These are phyloP conservation scores for Antheraea assamensis DNA, from an alignment of 2,888 invertebrate species.

Conservation along the genomic window DNA sequence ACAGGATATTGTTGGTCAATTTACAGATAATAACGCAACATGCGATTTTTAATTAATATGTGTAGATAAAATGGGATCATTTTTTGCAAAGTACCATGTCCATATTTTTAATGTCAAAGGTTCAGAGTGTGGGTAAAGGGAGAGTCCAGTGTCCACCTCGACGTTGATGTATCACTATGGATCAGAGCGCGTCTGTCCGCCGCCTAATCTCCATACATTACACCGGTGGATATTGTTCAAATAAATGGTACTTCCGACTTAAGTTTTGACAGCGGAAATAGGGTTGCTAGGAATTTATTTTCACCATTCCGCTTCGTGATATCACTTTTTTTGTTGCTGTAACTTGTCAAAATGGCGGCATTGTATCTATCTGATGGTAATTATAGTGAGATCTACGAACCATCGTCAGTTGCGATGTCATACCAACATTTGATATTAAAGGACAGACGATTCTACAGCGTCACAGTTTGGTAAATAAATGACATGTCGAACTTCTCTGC, in stretches of 20 bases:
- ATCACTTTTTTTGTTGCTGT: too few relatives aligned
- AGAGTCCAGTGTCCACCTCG: slow-evolving; percentile 72
- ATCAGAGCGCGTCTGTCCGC: slow-evolving; percentile 79
- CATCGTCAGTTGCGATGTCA: too few relatives aligned
- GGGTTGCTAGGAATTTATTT: slow-evolving; percentile 32
- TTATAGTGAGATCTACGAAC: too few relatives aligned
- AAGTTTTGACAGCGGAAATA: slow-evolving; percentile 60
- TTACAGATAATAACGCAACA: neutral
- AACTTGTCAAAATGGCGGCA: too few relatives aligned
- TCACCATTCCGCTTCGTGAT: neutral
- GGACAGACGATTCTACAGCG: too few relatives aligned
- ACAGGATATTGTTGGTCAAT: neutral
- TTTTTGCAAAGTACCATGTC: slow-evolving; percentile 36
- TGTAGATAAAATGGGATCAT: neutral
- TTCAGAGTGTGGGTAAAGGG: slow-evolving; percentile 49
- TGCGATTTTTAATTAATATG: neutral
- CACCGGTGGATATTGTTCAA: slow-evolving; percentile 72
- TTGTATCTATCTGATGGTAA: too few relatives aligned
- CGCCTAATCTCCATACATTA: slow-evolving; percentile 81
- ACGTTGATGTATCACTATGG: slow-evolving; percentile 83
- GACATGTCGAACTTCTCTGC: too few relatives aligned
- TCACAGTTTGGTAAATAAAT: too few relatives aligned
- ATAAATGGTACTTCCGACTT: slow-evolving; percentile 78
- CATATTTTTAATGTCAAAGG: slow-evolving; percentile 19
- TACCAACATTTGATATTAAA: too few relatives aligned